Percentiles rank a stretch among this genome's conserved stretches.
phyloP scores from a whole-genome alignment of 2,113 vertebrate species.

The Lagenorhynchus albirostris region DNA sequence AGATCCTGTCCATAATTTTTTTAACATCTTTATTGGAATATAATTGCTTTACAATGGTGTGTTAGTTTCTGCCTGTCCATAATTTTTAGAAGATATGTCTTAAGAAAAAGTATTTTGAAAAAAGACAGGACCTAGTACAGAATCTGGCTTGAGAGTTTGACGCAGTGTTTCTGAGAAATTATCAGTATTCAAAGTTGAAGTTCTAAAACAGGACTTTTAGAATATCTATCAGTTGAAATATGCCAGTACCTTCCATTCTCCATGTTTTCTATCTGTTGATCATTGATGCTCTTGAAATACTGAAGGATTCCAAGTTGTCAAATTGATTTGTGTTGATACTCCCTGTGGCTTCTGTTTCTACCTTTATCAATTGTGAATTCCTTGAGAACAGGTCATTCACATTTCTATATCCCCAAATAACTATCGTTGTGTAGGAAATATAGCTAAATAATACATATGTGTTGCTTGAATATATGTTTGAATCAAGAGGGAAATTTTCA shows the following conservation, averaged over 20 bases:
- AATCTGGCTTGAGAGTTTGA: background rate
- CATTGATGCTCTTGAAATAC: background rate
- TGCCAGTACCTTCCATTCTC: background rate
- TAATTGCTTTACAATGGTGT: too few species aligned
- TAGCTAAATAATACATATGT: background rate
- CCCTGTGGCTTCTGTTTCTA: background rate
- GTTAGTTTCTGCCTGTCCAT: background rate
- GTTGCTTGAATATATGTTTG: background rate
- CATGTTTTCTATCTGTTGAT: background rate
- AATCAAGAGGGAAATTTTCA: background rate
- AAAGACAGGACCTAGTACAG: background rate
- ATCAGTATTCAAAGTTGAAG: background rate
- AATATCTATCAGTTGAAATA: background rate
- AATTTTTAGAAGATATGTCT: background rate
- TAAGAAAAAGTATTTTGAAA: background rate
- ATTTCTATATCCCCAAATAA: background rate
- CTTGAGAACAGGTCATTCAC: background rate
- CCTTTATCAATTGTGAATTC: background rate
- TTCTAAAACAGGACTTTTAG: background rate
- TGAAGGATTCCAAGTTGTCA: background rate
- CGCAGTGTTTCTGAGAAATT: background rate
- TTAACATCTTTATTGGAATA: background rate
- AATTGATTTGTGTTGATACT: background rate
- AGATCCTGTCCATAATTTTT: background rate
- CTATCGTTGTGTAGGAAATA: background rate